Conservation (phyloP, 2,888 invertebrate species). For the Mythimna lalbum region DNA sequence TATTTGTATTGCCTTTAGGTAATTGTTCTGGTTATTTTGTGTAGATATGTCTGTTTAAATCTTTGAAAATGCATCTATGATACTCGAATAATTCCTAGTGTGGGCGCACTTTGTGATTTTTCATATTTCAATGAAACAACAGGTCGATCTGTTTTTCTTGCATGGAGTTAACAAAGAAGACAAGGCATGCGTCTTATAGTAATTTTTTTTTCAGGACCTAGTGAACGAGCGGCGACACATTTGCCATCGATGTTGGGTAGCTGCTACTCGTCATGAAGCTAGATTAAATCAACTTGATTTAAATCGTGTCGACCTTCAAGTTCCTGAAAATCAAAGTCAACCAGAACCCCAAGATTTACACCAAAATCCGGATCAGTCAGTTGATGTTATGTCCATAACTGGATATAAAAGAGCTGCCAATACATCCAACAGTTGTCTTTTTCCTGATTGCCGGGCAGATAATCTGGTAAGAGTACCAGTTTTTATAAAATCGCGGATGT, state of each 20-base stretch:
- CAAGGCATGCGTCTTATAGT: background rate
- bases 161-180: background rate
- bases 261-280: background rate
- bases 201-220: background rate
- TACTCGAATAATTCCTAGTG: background rate
- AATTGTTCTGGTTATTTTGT: background rate
- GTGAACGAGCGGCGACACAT: background rate
- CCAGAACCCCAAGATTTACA: constrained; percentile 1
- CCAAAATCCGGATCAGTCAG: background rate
- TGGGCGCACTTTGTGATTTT: background rate
- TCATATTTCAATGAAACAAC: background rate
- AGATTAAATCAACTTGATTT: background rate
- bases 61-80: background rate
- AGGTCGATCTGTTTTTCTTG: background rate
- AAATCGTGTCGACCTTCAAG: background rate
- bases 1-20: no score
- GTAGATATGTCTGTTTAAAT: no score
- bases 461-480: constrained; percentile 6
- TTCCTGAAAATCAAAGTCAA: background rate
- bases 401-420: no score
- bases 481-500: constrained; percentile 1
- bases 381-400: background rate
- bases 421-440: background rate
- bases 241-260: background rate
- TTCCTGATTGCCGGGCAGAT: background rate